Conservation (phyloP, 2,797 vertebrate species). For the Pygocentrus nattereri region DNA sequence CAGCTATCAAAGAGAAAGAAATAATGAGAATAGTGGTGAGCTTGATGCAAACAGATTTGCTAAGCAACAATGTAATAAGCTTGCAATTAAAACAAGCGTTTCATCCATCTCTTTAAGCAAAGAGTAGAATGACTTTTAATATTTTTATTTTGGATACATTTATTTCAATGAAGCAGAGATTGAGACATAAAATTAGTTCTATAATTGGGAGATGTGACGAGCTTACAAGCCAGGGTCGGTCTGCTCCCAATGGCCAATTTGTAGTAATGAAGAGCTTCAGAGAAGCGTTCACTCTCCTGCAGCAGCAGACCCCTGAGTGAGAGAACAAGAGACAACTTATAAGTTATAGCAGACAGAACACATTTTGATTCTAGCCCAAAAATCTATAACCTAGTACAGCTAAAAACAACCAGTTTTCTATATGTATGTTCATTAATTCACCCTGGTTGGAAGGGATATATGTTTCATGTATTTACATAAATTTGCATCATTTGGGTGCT, state of each 20-base stretch:
- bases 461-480: too few relatives aligned
- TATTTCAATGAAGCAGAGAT: not conserved
- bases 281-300: constrained; percentile 95
- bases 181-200: not conserved
- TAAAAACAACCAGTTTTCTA: too few relatives aligned
- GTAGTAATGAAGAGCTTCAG: constrained; percentile 96
- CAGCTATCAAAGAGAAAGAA: constrained; percentile 77
- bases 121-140: not conserved
- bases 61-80: not conserved
- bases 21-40: too few relatives aligned
- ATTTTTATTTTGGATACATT: too few relatives aligned
- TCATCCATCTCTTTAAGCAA: not conserved
- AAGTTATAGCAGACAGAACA: not conserved
- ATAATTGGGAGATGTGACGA: constrained; percentile 59
- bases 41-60: not conserved
- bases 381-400: too few relatives aligned
- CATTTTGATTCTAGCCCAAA: not conserved
- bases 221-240: constrained; percentile 97
- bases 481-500: too few relatives aligned
- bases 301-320: constrained; percentile 91
- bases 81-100: constrained; percentile 56
- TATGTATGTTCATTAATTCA: too few relatives aligned
- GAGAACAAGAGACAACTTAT: constrained; percentile 40
- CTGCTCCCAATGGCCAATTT: constrained; percentile 96
- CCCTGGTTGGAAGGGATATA: too few relatives aligned